A percentile compares a stretch with the other conserved stretches of the same genome.
Conservation (phyloP, 2,113 vertebrate genomes). For the Fulmarus glacialis region DNA sequence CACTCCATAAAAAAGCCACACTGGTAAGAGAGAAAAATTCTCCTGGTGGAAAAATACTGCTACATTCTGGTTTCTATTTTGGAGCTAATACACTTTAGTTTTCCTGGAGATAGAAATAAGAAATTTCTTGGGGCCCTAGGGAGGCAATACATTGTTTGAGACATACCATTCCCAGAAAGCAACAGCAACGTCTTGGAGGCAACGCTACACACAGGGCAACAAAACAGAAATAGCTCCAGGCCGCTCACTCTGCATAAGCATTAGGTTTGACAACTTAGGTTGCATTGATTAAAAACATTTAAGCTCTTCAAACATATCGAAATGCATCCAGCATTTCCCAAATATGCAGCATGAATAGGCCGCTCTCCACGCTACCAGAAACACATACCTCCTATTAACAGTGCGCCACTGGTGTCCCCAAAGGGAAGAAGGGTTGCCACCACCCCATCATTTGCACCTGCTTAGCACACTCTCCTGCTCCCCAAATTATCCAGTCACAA, state of each 20-base stretch:
- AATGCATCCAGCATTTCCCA: background rate
- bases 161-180: conserved; percentile 38
- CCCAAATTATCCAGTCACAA: background rate
- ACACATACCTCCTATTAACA: background rate
- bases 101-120: conserved; percentile 48
- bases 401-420: background rate
- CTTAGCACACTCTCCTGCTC: background rate
- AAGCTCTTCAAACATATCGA: background rate
- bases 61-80: conserved; percentile 3
- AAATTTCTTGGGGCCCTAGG: background rate
- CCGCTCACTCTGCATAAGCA: background rate
- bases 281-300: background rate
- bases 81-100: background rate
- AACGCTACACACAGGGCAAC: background rate
- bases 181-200: background rate
- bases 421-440: background rate
- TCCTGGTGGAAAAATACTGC: conserved; percentile 58
- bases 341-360: background rate
- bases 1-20: conserved; percentile 25
- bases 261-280: background rate
- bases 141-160: conserved; percentile 14
- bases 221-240: conserved; percentile 2
- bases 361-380: background rate
- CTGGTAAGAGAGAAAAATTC: conserved; percentile 14
- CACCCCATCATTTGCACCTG: background rate